Evolutionary conservation across 1,140 invertebrate species (phyloP).

Genomic region (Helicoverpa armigera): DNA sequence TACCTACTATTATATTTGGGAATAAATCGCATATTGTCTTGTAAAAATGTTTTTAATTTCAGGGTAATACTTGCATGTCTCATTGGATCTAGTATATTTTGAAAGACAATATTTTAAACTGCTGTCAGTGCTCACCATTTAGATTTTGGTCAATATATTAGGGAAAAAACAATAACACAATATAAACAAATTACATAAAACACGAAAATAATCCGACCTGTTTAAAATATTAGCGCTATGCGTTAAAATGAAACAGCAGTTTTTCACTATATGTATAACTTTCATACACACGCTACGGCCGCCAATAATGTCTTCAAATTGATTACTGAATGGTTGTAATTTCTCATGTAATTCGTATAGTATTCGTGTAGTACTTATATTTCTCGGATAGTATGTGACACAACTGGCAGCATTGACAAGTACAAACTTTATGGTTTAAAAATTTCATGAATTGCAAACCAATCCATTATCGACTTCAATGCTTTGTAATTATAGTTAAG

Average conservation of each 20-base stretch:
- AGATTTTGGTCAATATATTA: neutral
- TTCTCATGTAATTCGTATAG: slow-evolving; percentile 13
- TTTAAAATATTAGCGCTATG: no score
- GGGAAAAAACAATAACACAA: neutral
- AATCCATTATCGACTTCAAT: slow-evolving; percentile 19
- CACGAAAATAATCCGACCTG: no score
- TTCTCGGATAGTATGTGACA: slow-evolving; percentile 6
- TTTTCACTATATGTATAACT: slow-evolving; percentile 15
- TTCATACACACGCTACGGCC: neutral
- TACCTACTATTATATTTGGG: slow-evolving; percentile 49
- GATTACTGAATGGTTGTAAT: slow-evolving; percentile 40
- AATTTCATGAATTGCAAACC: slow-evolving; percentile 24
- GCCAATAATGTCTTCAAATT: slow-evolving; percentile 26
- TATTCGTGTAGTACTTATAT: slow-evolving; percentile 24
- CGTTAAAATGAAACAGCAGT: neutral
- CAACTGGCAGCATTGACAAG: slow-evolving; percentile 44
- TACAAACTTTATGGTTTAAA: slow-evolving; percentile 38
- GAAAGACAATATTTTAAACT: slow-evolving; percentile 22
- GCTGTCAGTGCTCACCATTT: slow-evolving; percentile 27
- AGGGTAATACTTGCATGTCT: slow-evolving; percentile 47
- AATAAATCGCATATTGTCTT: slow-evolving; percentile 61
- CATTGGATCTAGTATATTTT: slow-evolving; percentile 28
- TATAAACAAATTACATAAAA: no score
- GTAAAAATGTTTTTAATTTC: slow-evolving; percentile 59
- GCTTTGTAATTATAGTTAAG: slow-evolving; percentile 26